Percentiles rank a stretch among this genome's conserved stretches.
Evolutionary conservation across 2,888 invertebrate species (phyloP).

Genomic region (Nephrotoma flavescens): DNA sequence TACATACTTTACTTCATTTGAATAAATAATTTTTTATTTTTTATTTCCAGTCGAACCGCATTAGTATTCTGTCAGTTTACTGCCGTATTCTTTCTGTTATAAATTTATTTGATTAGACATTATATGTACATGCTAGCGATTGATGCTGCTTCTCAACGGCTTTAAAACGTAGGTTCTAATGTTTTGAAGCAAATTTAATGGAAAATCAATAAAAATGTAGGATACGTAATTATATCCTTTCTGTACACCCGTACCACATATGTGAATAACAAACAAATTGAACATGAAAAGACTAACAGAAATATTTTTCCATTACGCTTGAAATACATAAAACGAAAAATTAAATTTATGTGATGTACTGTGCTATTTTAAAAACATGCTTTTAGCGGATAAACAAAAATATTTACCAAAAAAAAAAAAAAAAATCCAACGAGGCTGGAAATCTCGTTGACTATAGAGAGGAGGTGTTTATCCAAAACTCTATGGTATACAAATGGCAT

Average conservation of each 20-base stretch:
- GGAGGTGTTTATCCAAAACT: neutral
- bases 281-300: neutral
- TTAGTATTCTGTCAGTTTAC: neutral
- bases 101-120: neutral
- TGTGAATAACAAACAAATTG: neutral
- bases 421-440: neutral
- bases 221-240: neutral
- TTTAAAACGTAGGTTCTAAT: neutral
- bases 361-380: neutral
- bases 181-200: neutral
- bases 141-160: neutral
- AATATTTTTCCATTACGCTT: neutral
- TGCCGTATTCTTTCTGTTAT: neutral
- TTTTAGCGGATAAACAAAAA: neutral
- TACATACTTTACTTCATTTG: neutral
- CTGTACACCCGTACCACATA: neutral
- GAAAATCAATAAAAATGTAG: neutral
- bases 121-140: neutral
- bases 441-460: neutral
- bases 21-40: neutral
- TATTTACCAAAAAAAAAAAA: neutral
- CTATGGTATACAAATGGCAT: neutral
- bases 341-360: neutral
- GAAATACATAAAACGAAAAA: neutral
- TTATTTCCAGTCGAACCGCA: neutral